Base-by-base conservation (phyloP, 2,113 vertebrate genomes). In the Rhinolophus sinicus region DNA sequence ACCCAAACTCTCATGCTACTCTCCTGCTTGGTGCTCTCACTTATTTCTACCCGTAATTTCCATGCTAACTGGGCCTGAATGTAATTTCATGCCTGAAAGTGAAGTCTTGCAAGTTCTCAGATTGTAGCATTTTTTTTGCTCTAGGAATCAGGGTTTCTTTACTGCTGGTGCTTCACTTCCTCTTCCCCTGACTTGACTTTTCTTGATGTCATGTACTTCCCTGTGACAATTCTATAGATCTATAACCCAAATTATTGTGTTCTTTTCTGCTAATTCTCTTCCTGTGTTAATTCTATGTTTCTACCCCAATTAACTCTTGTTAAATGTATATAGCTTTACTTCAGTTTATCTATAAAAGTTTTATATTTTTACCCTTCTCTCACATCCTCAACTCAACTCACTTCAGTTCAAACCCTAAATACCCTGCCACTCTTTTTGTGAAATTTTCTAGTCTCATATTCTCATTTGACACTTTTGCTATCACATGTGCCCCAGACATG, bases 1-100 rank as follows among this genome's bases (percentile, higher is more conserved):
- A 50, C 47, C 11, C 47, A 50, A 50, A 50, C 10, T 52, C 62
- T 90, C 52, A 50, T 95, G 62, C 70, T 85, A 90, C 22, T 13
- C 67, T 88, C 30, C 35, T 84, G 58, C 38, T 47, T 89, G 69
- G 78, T 76, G 56, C 69, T 94, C 52, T 77, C 70, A 58, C 80
- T 84, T 90, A 76, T 94, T 90, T 84, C 38, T 77, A 85, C 70
- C 50, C 85, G 80, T 85, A 77, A 47, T 77, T 69, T 70, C 64
- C 70, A 85, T 95, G 87, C 60, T 76, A 83, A 90, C 50, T 83
- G 86, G 77, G 80, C 80, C 80, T 69, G 54, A 26, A 77, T 75
- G 44, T 90, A 60, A 84, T 84, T 90, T 84, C 80, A 94, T 69
- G 60, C 38, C 70, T 95, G 84, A 85, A 76, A 75, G 24, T 89